Evolutionary conservation across 1,140 invertebrate species (phyloP).

Genomic region (Bombus ignitus): DNA sequence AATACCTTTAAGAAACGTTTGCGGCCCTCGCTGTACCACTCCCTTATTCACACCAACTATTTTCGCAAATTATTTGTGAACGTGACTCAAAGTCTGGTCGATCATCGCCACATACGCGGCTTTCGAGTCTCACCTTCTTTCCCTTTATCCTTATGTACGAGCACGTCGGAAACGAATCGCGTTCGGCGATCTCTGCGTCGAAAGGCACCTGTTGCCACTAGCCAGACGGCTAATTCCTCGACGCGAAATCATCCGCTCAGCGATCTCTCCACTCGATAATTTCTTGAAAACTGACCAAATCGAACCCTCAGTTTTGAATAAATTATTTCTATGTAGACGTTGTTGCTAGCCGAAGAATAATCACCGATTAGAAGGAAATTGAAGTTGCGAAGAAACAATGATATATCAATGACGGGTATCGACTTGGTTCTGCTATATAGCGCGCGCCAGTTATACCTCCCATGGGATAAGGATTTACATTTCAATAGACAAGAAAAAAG

Average conservation of each 20-base stretch:
- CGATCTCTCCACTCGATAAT: background rate
- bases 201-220: constrained; percentile 40
- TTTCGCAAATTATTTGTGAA: constrained; percentile 22
- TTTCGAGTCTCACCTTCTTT: background rate
- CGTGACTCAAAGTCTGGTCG: background rate
- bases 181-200: background rate
- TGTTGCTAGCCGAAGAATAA: background rate
- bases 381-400: background rate
- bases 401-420: background rate
- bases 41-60: background rate
- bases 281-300: background rate
- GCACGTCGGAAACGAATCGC: constrained; percentile 8
- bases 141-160: background rate
- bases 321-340: background rate
- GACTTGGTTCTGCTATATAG: constrained; percentile 24
- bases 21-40: background rate
- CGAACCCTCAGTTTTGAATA: background rate
- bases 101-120: background rate
- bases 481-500: constrained; percentile 56
- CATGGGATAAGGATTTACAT: constrained; percentile 61
- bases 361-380: background rate
- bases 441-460: constrained; percentile 65
- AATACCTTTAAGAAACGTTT: constrained; percentile 31
- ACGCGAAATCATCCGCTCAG: background rate
- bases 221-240: background rate